These are phyloP conservation scores for Labrus mixtus DNA, from an alignment of 2,113 vertebrate species.

Conservation along the genomic window DNA sequence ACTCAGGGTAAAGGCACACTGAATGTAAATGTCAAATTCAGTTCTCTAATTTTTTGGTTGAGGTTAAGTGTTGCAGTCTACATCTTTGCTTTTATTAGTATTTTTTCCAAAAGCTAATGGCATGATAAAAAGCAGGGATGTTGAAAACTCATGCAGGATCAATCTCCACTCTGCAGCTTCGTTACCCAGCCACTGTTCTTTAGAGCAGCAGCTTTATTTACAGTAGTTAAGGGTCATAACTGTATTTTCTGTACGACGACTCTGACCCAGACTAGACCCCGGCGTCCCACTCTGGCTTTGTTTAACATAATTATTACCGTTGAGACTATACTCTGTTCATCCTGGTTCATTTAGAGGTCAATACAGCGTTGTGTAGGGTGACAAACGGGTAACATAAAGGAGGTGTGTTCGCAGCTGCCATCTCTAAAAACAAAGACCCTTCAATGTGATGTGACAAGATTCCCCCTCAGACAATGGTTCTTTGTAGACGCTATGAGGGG, in stretches of 20 bases:
- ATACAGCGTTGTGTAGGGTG: not conserved
- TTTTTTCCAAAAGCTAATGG: too few species aligned
- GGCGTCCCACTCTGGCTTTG: slow-evolving; percentile 1
- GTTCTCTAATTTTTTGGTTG: too few species aligned
- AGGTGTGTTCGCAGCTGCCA: not conserved
- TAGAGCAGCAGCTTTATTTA: slow-evolving; percentile 21
- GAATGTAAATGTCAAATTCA: too few species aligned
- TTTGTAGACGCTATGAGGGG: slow-evolving; percentile 53
- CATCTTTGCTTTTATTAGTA: too few species aligned
- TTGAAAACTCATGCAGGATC: too few species aligned
- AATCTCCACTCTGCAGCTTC: too few species aligned
- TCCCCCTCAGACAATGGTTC: slow-evolving; percentile 43
- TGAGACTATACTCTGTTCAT: too few species aligned
- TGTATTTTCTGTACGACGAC: not conserved
- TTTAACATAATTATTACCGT: not conserved
- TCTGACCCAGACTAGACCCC: slow-evolving; percentile 18
- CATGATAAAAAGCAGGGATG: too few species aligned
- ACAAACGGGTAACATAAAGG: not conserved
- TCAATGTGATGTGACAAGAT: not conserved
- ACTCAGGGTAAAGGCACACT: too few species aligned
- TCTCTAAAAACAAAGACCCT: too few species aligned
- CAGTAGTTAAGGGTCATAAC: slow-evolving; percentile 1
- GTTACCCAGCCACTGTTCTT: too few species aligned
- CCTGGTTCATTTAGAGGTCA: slow-evolving; percentile 13
- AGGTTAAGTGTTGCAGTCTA: too few species aligned